Conservation (phyloP, 2,113 vertebrate species). For the Trematocara macrostoma region DNA sequence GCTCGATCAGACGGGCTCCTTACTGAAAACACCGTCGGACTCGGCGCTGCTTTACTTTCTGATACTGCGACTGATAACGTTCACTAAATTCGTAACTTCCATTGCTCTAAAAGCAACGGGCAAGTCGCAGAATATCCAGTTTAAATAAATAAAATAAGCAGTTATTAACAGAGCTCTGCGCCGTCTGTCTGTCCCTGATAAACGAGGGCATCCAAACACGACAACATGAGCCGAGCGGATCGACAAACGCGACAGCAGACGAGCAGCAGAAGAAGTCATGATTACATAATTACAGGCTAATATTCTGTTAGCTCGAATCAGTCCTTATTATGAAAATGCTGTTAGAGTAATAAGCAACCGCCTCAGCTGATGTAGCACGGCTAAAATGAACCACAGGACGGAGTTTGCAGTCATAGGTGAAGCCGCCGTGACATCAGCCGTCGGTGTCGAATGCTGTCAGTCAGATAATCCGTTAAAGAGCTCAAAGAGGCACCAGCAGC, state of each 20-base stretch:
- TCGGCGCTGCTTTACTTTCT: not conserved
- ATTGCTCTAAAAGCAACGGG: not conserved
- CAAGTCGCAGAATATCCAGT: not conserved
- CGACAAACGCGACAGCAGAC: not conserved
- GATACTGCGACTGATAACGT: not conserved
- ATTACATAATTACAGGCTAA: not conserved
- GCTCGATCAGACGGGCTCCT: not conserved
- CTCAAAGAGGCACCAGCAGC: not conserved
- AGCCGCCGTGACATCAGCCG: not conserved
- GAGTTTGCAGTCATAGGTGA: rapidly evolving
- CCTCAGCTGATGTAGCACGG: rapidly evolving
- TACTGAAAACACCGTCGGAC: not conserved
- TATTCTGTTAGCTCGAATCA: not conserved
- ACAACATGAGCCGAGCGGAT: not conserved
- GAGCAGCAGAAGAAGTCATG: not conserved
- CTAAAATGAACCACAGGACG: not conserved
- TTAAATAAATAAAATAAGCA: not conserved
- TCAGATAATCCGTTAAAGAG: not conserved
- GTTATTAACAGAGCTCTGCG: not conserved
- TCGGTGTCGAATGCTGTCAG: not conserved
- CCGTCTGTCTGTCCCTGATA: rapidly evolving
- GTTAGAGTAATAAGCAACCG: not conserved
- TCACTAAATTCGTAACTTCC: not conserved
- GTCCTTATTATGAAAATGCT: not conserved
- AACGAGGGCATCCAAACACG: not conserved